These are phyloP conservation scores for Archocentrus centrarchus DNA, from an alignment of 2,113 vertebrate genomes.

Conservation along the genomic window DNA sequence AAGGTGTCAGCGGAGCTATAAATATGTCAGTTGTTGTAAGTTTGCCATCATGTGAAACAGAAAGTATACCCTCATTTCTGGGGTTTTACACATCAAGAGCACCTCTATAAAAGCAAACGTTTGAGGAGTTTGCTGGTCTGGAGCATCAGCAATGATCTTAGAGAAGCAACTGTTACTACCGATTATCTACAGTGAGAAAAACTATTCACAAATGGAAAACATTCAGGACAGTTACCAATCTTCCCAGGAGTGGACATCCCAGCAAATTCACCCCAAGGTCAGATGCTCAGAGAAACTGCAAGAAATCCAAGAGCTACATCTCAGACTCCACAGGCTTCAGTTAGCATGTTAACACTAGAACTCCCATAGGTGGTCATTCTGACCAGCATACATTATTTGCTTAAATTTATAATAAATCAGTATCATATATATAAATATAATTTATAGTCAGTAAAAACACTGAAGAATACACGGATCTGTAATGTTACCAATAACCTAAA, in stretches of 20 bases:
- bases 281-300: neutral
- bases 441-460: too few relatives aligned
- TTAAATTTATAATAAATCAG: too few relatives aligned
- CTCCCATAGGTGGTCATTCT: too few relatives aligned
- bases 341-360: neutral
- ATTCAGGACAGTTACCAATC: neutral
- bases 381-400: too few relatives aligned
- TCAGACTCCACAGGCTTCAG: neutral
- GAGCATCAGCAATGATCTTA: neutral
- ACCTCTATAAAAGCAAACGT: too few relatives aligned
- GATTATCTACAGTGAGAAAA: neutral
- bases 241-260: neutral
- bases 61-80: neutral
- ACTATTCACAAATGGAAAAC: neutral
- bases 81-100: too few relatives aligned
- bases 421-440: too few relatives aligned
- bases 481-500: too few relatives aligned
- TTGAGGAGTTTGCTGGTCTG: too few relatives aligned
- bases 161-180: too few relatives aligned
- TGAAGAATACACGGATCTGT: too few relatives aligned
- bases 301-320: neutral
- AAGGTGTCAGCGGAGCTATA: neutral
- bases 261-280: neutral
- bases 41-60: neutral
- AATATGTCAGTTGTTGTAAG: neutral